Conservation (phyloP, 2,113 vertebrate species). For the Shinisaurus crocodilurus region DNA sequence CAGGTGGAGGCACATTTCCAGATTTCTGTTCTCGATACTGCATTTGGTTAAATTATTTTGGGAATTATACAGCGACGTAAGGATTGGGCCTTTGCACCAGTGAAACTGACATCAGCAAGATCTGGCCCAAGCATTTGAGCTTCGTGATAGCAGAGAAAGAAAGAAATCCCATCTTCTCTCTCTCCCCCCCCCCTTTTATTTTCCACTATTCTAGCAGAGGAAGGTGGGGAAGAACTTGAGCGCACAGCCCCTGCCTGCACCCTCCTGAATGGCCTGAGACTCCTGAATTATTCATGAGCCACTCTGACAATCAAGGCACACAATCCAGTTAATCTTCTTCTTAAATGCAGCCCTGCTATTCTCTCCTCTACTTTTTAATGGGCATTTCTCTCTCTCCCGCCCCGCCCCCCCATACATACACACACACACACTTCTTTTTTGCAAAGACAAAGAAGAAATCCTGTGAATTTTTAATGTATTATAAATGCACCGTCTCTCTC, state of each 20-base stretch:
- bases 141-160: background rate
- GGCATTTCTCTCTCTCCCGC: background rate
- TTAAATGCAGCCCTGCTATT: constrained; percentile 18
- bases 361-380: constrained; percentile 46
- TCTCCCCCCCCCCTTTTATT: background rate
- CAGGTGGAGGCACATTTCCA: constrained; percentile 5
- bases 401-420: constrained; percentile 7
- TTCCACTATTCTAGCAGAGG: constrained; percentile 4
- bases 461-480: constrained; percentile 71
- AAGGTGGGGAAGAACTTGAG: constrained; percentile 10
- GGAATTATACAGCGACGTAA: background rate
- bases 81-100: background rate
- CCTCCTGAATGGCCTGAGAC: constrained; percentile 39
- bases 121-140: constrained; percentile 9
- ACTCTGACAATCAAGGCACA: constrained; percentile 52
- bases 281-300: constrained; percentile 54
- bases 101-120: constrained; percentile 19
- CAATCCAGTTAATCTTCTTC: constrained; percentile 54
- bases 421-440: background rate
- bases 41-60: background rate
- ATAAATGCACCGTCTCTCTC: constrained; percentile 58
- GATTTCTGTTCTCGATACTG: constrained; percentile 25
- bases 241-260: constrained; percentile 31
- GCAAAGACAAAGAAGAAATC: constrained; percentile 64
- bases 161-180: background rate